Conservation (phyloP, 2,888 invertebrate species). For the Pteria penguin region DNA sequence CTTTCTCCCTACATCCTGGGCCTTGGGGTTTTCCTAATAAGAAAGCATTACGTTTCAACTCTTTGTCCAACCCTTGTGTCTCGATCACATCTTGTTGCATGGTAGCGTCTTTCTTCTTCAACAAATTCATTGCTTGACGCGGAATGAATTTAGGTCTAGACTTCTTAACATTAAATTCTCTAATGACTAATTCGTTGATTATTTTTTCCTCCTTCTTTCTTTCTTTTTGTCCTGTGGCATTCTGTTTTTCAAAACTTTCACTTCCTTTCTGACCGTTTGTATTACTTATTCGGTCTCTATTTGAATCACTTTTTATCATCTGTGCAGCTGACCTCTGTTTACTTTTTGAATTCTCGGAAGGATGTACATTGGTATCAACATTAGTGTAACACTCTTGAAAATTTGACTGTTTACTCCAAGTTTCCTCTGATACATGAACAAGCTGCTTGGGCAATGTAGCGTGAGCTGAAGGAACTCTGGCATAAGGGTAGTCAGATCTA, state of each 20-base stretch:
- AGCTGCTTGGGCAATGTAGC: slow-evolving; percentile 61
- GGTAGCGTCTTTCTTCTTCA: slow-evolving; percentile 20
- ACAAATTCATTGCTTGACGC: slow-evolving; percentile 59
- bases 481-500: slow-evolving; percentile 52
- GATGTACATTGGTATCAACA: background rate
- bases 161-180: slow-evolving; percentile 52
- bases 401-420: slow-evolving; percentile 11
- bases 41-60: slow-evolving; percentile 65
- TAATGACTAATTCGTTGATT: slow-evolving; percentile 48
- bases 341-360: background rate
- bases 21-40: slow-evolving; percentile 65
- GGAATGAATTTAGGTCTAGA: slow-evolving; percentile 69
- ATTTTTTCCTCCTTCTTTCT: slow-evolving; percentile 18
- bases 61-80: slow-evolving; percentile 43
- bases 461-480: slow-evolving; percentile 67
- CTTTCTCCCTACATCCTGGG: slow-evolving; percentile 42
- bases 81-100: background rate
- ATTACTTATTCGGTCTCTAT: background rate
- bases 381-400: background rate
- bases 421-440: slow-evolving; percentile 48
- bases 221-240: slow-evolving; percentile 18
- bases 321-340: background rate
- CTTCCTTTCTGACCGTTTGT: slow-evolving; percentile 38
- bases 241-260: slow-evolving; percentile 42
- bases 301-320: no score